A percentile compares a stretch with the other conserved stretches of the same genome.
These are phyloP conservation scores for Phaethon lepturus DNA, from an alignment of 2,113 vertebrate species.

Conservation along the genomic window DNA sequence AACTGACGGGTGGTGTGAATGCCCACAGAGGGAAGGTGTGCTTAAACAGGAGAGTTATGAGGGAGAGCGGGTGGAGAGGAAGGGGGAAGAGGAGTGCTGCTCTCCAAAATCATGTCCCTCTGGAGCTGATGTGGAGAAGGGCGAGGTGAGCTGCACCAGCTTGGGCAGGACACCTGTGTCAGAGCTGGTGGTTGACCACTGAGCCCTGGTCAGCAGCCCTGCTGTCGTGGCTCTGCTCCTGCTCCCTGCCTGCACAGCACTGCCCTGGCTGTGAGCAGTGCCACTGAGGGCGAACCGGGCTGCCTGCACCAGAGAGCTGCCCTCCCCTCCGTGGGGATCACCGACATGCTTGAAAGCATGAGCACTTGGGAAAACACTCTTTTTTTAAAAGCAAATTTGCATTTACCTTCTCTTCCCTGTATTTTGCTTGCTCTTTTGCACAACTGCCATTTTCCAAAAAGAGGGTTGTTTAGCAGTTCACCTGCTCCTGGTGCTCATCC, in stretches of 20 bases:
- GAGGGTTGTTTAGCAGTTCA: background rate
- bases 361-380: background rate
- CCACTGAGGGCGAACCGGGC: background rate
- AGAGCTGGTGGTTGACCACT: background rate
- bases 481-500: background rate
- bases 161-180: background rate
- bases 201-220: background rate
- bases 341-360: background rate
- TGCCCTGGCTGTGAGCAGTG: background rate
- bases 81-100: background rate
- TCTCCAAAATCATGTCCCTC: background rate
- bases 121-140: background rate
- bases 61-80: background rate
- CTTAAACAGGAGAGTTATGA: background rate
- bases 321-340: background rate
- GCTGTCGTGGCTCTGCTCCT: background rate
- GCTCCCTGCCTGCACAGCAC: background rate
- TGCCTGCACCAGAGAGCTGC: background rate
- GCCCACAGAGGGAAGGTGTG: fast-evolving
- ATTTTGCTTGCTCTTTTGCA: background rate
- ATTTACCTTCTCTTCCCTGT: background rate
- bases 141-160: background rate
- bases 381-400: background rate
- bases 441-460: background rate
- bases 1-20: background rate